Evolutionary conservation across 1,140 invertebrate species (phyloP), one percentile per base, ranked within the genome.

Genomic region (Orchestia grillus): DNA sequence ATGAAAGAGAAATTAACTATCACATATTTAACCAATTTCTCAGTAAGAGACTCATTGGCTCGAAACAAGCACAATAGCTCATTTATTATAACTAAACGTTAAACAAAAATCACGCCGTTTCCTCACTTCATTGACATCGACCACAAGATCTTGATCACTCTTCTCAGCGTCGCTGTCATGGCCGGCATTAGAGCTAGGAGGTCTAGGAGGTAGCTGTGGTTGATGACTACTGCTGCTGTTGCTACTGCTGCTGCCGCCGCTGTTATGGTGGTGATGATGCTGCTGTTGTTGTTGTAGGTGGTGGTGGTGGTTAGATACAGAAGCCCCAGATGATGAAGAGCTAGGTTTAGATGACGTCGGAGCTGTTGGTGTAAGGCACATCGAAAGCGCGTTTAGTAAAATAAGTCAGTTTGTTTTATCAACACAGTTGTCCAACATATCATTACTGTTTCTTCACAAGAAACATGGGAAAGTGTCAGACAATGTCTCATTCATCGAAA

Each of bases 131-230:
- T 97, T 97, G 95, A 98, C 98, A 97, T 98, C 98, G 23, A 98
- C 98, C 41, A 98, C 98, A 57, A 98, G 97, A 96, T 98, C 98
- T 96, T 98, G 97, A 96, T 98, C 98, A 97, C 97, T 98, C 97
- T 98, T 98, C 96, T 98, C 98, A 28, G 97, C 97, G 97, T 98
- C 98, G 97, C 97, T 97, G 90, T 98, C 97, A 44, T 97, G 96
- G 6, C 94, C 95, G 3, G 95, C 95, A 57, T 96, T 96, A 92
- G 92, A 94, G 40, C 92, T 94, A 19, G 92, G 92, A 19, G 92
- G 92, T 45, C 92, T 44, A 0, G 92, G 92, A 44, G 92, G 92
- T 45, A 45, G 92, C 36, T 44, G 92, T 6, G 92, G 8, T 45
- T 94, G 92, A n/a, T 47, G 43, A 94, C 44, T 94, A 47, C 16